A percentile compares a stretch with the other conserved stretches of the same genome.
phyloP scores from a whole-genome alignment of 2,888 invertebrate genomes.

The Cylloceria caligata region DNA sequence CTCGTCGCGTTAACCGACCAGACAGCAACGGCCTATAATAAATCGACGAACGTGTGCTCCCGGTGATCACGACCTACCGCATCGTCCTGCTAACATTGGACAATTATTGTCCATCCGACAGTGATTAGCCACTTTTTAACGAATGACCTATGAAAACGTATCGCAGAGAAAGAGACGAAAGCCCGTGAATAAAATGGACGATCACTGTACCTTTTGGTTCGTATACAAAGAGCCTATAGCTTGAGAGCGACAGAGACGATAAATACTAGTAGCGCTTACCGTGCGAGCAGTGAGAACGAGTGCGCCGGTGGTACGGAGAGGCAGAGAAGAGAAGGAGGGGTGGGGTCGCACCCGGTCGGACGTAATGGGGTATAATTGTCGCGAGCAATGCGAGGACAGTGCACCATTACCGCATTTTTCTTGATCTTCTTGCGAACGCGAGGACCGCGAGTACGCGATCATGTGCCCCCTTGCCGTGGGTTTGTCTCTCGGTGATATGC shows the following conservation, averaged over 20 bases:
- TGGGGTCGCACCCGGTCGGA: constrained; percentile 73
- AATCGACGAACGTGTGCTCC: constrained; percentile 74
- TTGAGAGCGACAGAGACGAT: not conserved
- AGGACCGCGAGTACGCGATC: constrained; percentile 68
- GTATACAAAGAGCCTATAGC: not conserved
- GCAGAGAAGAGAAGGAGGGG: constrained; percentile 34
- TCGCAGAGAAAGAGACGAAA: not conserved
- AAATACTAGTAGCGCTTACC: constrained; percentile 5
- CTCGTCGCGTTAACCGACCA: constrained; percentile 38
- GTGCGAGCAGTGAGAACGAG: constrained; percentile 14
- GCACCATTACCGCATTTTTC: constrained; percentile 84
- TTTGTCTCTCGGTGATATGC: constrained; percentile 68
- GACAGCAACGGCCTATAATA: constrained; percentile 73
- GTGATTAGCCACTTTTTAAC: not conserved
- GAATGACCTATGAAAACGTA: not conserved
- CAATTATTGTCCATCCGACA: constrained; percentile 6
- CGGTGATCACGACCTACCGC: constrained; percentile 81
- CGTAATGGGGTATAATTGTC: constrained; percentile 85
- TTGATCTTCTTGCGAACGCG: constrained; percentile 76
- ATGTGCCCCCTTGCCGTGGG: constrained; percentile 54
- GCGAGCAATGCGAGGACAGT: constrained; percentile 84
- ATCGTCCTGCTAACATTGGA: constrained; percentile 69
- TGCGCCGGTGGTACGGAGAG: constrained; percentile 26
- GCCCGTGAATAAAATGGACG: constrained; percentile 3
- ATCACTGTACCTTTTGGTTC: not conserved